phyloP scores from a whole-genome alignment of 2,797 vertebrate genomes.

The Lepilemur ruficaudatus region DNA sequence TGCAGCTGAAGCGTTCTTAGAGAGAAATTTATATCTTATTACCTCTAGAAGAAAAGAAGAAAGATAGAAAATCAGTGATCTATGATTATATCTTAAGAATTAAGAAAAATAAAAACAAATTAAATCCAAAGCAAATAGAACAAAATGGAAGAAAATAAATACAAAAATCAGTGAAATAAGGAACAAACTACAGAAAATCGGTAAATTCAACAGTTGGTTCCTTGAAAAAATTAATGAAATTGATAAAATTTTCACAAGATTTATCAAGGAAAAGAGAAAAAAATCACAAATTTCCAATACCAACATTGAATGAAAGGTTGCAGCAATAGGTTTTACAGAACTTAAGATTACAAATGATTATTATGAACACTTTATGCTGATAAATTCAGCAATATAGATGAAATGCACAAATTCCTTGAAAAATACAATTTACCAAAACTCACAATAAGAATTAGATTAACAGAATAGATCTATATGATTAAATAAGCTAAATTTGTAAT shows the following conservation, averaged over 20 bases:
- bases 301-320: neutral
- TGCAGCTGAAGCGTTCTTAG: neutral
- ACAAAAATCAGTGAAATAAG: neutral
- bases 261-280: neutral
- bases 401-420: neutral
- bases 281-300: neutral
- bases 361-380: neutral
- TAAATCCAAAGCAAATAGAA: neutral
- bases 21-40: neutral
- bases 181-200: neutral
- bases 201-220: neutral
- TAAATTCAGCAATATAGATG: neutral
- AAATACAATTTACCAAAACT: neutral
- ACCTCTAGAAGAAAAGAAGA: conserved; percentile 9
- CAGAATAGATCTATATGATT: neutral
- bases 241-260: neutral
- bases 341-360: neutral
- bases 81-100: neutral
- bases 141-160: neutral
- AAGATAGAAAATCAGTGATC: neutral
- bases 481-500: neutral
- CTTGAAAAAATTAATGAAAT: neutral
- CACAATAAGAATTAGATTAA: neutral
- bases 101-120: neutral
- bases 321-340: neutral